Evolutionary conservation across 30 jellyfish, hydroid and myxozoan genomes (phyloP).

Genomic region (Mastigias papua): DNA sequence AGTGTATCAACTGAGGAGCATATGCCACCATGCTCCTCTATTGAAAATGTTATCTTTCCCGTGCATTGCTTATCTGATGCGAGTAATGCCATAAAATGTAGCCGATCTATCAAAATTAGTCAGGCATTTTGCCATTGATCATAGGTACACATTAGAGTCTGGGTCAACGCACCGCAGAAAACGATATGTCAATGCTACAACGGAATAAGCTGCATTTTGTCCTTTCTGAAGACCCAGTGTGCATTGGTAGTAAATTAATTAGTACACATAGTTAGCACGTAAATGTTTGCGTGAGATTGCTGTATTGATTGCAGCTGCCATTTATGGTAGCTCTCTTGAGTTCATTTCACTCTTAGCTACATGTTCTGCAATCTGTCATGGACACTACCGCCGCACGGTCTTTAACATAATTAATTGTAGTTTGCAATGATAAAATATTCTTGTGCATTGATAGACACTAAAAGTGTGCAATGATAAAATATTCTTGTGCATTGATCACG

Average conservation of each 20-base stretch:
- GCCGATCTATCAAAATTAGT: conserved; percentile 8
- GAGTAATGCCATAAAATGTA: neutral
- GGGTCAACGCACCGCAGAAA: conserved; percentile 34
- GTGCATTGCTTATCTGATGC: neutral
- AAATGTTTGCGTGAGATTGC: conserved; percentile 18
- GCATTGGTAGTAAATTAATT: conserved; percentile 1
- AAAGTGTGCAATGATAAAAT: no score
- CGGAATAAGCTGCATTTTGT: neutral
- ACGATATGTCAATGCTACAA: neutral
- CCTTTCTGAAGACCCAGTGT: neutral
- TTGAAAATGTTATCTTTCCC: neutral
- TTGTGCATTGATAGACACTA: no score
- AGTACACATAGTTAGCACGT: neutral
- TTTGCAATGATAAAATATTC: no score
- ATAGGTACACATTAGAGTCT: neutral
- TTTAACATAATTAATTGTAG: no score
- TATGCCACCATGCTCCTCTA: neutral
- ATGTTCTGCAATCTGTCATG: no score
- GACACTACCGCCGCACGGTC: no score
- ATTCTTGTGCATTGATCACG: no score
- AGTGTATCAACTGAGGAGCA: neutral
- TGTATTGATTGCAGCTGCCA: neutral
- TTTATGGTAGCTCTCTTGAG: no score
- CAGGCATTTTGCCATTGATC: neutral
- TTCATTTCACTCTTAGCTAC: no score